These are phyloP conservation scores for Saccostrea echinata DNA, from an alignment of 1,140 invertebrate species.

Conservation along the genomic window DNA sequence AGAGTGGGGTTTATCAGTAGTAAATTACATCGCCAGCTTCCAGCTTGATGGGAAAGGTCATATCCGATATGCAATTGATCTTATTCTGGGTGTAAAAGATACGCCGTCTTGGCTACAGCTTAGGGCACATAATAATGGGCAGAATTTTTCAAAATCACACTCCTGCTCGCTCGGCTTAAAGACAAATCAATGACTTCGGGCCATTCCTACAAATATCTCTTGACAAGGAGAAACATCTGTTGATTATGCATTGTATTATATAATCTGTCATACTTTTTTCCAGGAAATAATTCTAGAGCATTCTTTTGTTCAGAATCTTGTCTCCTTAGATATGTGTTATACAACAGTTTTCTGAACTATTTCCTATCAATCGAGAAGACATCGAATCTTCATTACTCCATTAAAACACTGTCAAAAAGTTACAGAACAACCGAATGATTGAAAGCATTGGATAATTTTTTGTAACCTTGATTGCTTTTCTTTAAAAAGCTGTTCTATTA, in stretches of 20 bases:
- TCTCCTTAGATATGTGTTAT: too few species aligned
- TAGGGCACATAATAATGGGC: not conserved
- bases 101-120: not conserved
- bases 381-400: too few species aligned
- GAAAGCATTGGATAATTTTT: too few species aligned
- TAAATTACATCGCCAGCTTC: conserved; percentile 20
- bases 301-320: not conserved
- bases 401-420: too few species aligned
- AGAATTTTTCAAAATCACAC: conserved; percentile 23
- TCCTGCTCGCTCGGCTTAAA: conserved; percentile 1
- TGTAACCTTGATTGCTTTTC: too few species aligned
- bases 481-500: too few species aligned
- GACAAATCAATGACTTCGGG: not conserved
- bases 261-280: not conserved
- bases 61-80: conserved; percentile 17
- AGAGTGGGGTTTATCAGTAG: conserved; percentile 25
- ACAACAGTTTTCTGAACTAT: too few species aligned
- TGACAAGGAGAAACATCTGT: not conserved
- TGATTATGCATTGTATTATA: not conserved
- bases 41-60: not conserved
- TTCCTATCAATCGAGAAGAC: too few species aligned
- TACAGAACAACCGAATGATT: too few species aligned
- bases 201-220: not conserved
- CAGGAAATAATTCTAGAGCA: not conserved
- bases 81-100: conserved; percentile 36